phyloP scores from a whole-genome alignment of 1,140 invertebrate species.

The Aleiodes sp. region DNA sequence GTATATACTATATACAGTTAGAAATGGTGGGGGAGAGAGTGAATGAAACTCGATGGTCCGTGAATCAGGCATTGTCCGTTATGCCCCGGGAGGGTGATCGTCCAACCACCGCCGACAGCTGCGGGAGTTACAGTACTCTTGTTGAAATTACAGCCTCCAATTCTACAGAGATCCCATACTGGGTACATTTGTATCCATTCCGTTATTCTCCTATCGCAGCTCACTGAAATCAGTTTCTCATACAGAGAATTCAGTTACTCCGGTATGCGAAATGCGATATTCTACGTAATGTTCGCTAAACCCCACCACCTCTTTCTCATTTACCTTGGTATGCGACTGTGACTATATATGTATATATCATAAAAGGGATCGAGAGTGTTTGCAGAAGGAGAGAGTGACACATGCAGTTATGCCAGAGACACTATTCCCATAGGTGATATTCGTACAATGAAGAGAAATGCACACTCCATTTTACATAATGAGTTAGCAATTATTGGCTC shows the following conservation, averaged over 20 bases:
- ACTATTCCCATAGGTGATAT: not conserved
- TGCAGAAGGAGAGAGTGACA: not conserved
- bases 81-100: slow-evolving; percentile 28
- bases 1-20: not conserved
- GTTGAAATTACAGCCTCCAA: slow-evolving; percentile 38
- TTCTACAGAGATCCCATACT: slow-evolving; percentile 11
- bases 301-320: not conserved
- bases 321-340: not conserved
- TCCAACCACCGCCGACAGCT: slow-evolving; percentile 40
- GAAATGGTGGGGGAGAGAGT: not conserved
- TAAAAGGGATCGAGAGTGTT: not conserved
- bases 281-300: not conserved
- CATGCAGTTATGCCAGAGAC: not conserved
- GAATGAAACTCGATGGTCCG: slow-evolving; percentile 32
- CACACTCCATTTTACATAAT: slow-evolving; percentile 30
- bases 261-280: not conserved
- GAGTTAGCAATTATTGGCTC: slow-evolving; percentile 32
- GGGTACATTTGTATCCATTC: slow-evolving; percentile 26
- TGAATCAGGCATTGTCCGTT: slow-evolving; percentile 38
- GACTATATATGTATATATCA: not conserved
- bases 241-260: slow-evolving; percentile 1
- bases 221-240: slow-evolving; percentile 21
- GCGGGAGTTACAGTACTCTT: slow-evolving; percentile 30
- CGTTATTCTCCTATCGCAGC: not conserved
- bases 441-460: slow-evolving; percentile 16